These are phyloP conservation scores for Balearica regulorum DNA, from an alignment of 2,797 vertebrate species.

Conservation along the genomic window DNA sequence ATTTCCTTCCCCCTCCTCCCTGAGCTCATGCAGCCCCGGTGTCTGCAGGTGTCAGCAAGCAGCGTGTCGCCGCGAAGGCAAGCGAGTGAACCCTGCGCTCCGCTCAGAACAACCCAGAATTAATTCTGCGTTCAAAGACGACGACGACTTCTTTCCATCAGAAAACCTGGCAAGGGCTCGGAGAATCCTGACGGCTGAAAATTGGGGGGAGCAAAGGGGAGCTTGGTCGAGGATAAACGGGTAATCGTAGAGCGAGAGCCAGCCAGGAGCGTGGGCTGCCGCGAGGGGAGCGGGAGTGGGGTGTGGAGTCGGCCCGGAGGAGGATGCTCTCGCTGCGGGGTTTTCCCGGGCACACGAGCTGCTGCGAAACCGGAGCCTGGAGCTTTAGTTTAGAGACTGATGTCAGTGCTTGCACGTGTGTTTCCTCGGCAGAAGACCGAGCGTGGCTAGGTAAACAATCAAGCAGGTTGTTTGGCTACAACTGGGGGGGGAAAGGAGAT, in stretches of 20 bases:
- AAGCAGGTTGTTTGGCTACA: neutral
- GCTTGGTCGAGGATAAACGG: neutral
- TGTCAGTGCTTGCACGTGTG: accelerated
- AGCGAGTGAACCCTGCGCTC: neutral
- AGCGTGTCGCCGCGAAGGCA: accelerated
- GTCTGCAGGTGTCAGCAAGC: neutral
- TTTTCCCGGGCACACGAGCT: neutral
- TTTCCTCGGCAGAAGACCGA: neutral
- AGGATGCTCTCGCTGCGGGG: neutral
- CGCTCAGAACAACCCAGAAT: neutral
- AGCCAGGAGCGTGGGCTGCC: neutral
- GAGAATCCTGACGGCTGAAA: neutral
- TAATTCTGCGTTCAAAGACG: neutral
- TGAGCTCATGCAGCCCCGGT: accelerated
- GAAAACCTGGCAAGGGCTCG: neutral
- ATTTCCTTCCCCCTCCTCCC: neutral
- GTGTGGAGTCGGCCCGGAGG: accelerated
- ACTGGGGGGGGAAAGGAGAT: neutral
- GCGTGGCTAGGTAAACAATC: neutral
- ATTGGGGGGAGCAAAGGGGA: neutral
- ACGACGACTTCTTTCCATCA: neutral
- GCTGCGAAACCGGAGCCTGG: neutral
- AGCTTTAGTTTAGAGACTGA: neutral
- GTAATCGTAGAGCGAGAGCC: neutral
- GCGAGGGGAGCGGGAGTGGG: neutral